Evolutionary conservation across 2,113 vertebrate species (phyloP).

Genomic region (Laticauda colubrina): DNA sequence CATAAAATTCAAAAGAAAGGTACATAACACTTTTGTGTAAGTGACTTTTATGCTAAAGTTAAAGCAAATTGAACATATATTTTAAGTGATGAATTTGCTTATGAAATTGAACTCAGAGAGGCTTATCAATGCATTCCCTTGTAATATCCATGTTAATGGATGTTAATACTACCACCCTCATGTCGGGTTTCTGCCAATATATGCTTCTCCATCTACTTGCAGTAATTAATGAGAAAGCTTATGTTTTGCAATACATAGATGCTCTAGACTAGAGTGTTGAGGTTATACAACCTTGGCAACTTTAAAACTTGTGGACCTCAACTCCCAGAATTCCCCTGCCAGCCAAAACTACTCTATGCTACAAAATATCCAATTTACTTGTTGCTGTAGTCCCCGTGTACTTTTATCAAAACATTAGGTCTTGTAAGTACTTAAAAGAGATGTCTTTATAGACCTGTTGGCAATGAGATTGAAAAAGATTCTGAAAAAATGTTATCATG

Average conservation of each 20-base stretch:
- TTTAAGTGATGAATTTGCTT: background rate
- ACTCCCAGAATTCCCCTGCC: background rate
- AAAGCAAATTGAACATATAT: background rate
- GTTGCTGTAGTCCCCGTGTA: background rate
- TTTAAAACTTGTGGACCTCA: background rate
- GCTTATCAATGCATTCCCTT: background rate
- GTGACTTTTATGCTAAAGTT: constrained; percentile 7
- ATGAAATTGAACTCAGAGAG: background rate
- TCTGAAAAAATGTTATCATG: background rate
- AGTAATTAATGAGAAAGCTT: background rate
- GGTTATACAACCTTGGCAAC: background rate
- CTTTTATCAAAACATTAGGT: background rate
- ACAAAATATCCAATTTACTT: background rate
- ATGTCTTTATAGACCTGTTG: background rate
- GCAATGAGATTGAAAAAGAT: background rate
- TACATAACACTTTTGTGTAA: background rate
- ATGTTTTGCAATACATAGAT: background rate
- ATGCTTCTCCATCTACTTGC: background rate
- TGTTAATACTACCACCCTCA: background rate
- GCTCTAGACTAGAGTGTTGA: too few species aligned
- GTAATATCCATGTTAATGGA: background rate
- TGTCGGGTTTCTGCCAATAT: background rate
- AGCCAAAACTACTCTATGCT: background rate
- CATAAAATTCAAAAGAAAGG: background rate
- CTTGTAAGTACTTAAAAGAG: background rate